phyloP scores from a whole-genome alignment of 2,113 vertebrate species.

The Corythoichthys intestinalis region DNA sequence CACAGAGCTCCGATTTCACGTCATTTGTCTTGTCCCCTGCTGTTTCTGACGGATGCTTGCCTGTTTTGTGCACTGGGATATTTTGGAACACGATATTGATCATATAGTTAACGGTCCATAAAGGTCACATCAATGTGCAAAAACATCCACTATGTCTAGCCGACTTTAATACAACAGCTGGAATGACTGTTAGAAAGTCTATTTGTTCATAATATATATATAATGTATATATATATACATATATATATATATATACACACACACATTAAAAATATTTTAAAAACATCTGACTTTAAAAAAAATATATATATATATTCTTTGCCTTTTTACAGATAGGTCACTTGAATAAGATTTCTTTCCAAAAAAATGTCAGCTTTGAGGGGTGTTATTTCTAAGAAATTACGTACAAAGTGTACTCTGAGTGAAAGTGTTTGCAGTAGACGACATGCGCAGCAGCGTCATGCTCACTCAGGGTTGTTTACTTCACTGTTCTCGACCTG shows the following conservation, averaged over 20 bases:
- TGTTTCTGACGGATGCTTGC: not conserved
- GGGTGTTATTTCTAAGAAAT: not conserved
- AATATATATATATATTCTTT: not conserved
- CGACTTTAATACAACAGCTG: constrained; percentile 37
- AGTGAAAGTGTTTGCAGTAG: not conserved
- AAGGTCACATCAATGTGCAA: constrained; percentile 45
- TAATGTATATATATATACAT: too few species aligned
- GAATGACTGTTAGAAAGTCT: constrained; percentile 21
- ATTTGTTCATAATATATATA: constrained; percentile 3
- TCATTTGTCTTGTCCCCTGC: not conserved
- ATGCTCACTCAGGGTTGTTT: constrained; percentile 61
- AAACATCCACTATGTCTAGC: constrained; percentile 43
- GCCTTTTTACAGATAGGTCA: not conserved
- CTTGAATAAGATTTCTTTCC: not conserved
- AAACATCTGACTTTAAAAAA: too few species aligned
- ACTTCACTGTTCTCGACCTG: constrained; percentile 47
- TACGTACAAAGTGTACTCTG: not conserved
- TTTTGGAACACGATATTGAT: constrained; percentile 43
- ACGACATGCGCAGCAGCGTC: constrained; percentile 14
- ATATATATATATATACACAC: too few species aligned
- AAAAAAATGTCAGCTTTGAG: not conserved
- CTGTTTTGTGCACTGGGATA: constrained; percentile 19
- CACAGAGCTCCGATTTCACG: constrained; percentile 20
- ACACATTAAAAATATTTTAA: too few species aligned
- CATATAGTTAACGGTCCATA: constrained; percentile 10